Percentiles rank a stretch among this genome's conserved stretches.
phyloP scores from a whole-genome alignment of 1,140 invertebrate genomes.

The Polyergus mexicanus region DNA sequence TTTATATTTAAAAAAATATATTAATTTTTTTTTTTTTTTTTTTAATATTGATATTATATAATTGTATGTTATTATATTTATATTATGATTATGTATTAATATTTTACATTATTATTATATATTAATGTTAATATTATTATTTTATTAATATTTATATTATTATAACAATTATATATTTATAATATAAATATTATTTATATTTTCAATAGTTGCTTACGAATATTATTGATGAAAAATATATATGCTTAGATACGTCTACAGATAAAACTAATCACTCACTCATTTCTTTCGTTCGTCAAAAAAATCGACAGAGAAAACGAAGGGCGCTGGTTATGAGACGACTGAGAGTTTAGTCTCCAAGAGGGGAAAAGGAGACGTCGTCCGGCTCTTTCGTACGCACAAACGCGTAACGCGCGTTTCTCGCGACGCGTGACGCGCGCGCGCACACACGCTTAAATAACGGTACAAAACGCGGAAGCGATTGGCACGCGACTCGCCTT shows the following conservation, averaged over 20 bases:
- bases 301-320: slow-evolving; percentile 40
- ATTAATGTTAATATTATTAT: too few species aligned
- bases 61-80: too few species aligned
- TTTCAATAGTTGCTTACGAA: too few species aligned
- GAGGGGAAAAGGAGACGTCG: slow-evolving; percentile 53
- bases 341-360: slow-evolving; percentile 54
- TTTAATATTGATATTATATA: too few species aligned
- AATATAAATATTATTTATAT: background rate
- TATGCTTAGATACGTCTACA: background rate
- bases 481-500: slow-evolving; percentile 80
- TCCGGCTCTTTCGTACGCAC: slow-evolving; percentile 29
- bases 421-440: slow-evolving; percentile 13
- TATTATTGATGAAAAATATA: too few species aligned
- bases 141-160: too few species aligned
- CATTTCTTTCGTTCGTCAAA: background rate
- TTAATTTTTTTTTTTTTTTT: too few species aligned
- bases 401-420: slow-evolving; percentile 61
- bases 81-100: background rate
- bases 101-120: too few species aligned
- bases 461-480: slow-evolving; percentile 82
- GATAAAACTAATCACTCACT: background rate
- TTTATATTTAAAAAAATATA: too few species aligned
- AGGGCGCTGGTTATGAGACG: slow-evolving; percentile 42
- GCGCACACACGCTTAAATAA: slow-evolving; percentile 73
- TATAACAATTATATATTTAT: too few species aligned